These are phyloP conservation scores for Percopsis transmontana DNA, from an alignment of 2,113 vertebrate genomes.

Conservation along the genomic window DNA sequence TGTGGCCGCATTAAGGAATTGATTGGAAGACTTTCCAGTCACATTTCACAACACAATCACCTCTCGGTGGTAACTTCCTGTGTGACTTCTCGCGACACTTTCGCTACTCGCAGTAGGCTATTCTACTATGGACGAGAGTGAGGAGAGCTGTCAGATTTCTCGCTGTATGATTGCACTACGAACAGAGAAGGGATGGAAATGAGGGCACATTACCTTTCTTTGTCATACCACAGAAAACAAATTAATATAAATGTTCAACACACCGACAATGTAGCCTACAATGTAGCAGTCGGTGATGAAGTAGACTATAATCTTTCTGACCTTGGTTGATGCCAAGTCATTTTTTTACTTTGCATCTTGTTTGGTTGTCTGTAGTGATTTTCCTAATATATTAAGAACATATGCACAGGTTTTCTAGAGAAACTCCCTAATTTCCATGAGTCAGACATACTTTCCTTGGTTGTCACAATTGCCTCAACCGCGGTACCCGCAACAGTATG, in stretches of 20 bases:
- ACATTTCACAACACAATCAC: constrained; percentile 42
- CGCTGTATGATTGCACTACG: too few species aligned
- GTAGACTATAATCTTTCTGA: constrained; percentile 6
- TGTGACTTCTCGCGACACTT: constrained; percentile 65
- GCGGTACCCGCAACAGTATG: constrained; percentile 25
- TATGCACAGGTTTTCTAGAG: constrained; percentile 67
- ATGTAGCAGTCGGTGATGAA: neutral
- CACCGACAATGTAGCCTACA: neutral
- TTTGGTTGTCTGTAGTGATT: constrained; percentile 76
- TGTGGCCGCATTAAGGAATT: constrained; percentile 28
- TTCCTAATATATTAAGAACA: constrained; percentile 75
- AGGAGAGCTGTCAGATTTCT: neutral
- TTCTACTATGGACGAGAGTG: neutral
- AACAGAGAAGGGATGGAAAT: too few species aligned
- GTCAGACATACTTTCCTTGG: constrained; percentile 35
- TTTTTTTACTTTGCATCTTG: constrained; percentile 76
- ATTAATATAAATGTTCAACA: neutral
- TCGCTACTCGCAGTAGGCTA: neutral
- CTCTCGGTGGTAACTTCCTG: constrained; percentile 26
- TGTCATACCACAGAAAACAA: neutral
- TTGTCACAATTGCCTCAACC: constrained; percentile 28
- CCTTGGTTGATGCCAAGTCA: constrained; percentile 30
- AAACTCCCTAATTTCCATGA: constrained; percentile 70
- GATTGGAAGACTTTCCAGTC: constrained; percentile 13
- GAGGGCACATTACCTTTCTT: too few species aligned